Conservation (phyloP, 2,797 vertebrate genomes). For the Avahi laniger region DNA sequence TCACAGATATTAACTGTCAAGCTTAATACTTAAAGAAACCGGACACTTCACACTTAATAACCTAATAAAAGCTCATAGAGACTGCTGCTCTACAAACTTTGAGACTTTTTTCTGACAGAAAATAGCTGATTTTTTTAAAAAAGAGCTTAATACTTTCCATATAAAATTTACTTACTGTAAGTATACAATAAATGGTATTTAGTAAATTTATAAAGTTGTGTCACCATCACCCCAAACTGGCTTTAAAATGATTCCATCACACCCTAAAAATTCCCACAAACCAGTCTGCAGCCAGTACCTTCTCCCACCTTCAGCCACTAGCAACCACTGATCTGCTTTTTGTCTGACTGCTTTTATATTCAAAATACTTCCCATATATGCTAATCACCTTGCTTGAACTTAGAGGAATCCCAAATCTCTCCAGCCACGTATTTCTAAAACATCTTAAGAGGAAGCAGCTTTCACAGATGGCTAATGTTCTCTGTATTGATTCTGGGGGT, state of each 20-base stretch:
- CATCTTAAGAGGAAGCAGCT: background rate
- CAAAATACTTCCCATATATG: background rate
- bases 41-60: too few relatives aligned
- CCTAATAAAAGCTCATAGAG: background rate
- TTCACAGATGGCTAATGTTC: background rate
- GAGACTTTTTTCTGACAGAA: background rate
- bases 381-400: background rate
- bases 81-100: background rate
- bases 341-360: background rate
- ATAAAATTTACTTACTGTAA: background rate
- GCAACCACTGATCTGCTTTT: background rate
- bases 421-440: background rate
- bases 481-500: background rate
- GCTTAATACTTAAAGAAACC: too few relatives aligned
- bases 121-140: background rate
- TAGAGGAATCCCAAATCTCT: background rate
- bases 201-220: background rate
- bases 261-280: background rate
- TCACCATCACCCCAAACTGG: background rate
- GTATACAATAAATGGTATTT: background rate
- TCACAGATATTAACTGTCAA: too few relatives aligned
- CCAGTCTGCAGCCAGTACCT: background rate
- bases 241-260: background rate
- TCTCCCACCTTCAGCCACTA: background rate
- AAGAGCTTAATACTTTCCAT: background rate